Evolutionary conservation across 2,797 vertebrate species (phyloP), one percentile per base, ranked within the genome.

Genomic region (Galaxias olidus): DNA sequence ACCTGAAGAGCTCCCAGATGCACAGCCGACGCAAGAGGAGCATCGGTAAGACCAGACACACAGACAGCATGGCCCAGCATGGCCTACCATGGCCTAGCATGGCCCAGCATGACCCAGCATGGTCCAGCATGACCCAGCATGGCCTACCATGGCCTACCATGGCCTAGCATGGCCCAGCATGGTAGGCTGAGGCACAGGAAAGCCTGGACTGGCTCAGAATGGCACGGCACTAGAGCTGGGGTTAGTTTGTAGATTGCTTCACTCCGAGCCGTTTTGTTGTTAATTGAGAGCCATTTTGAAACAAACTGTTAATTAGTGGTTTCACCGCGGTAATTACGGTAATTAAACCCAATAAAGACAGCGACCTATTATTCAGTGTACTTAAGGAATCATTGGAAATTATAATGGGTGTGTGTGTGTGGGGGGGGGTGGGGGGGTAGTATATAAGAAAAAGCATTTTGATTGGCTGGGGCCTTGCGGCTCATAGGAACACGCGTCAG

Each of bases 1-100:
- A 94, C 52, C 93, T 96, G 87, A 96, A 94, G 87, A 93, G 84
- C 79, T 94, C 92, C 9, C 94, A 93, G 84, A 89, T 95, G 54
- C 89, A 95, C 80, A 93, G 93, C 80, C 93, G 96, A 80, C 96
- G 94, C 85, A 95, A 90, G 86, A 88, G 96, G 86, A 98, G 96
- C 78, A 90, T 98, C 1, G 96, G 96, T 98, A 90, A 94, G 94
- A n/a, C 61, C 4, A 17, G 61, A 63, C 30, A 30, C 57, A 44
- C 6, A 15, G 52, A 8, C 30, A n/a, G n/a, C n/a, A 19, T 1
- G 7, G 3, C 14, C 14, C 10, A 8, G n/a, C 40, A 13, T n/a
- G 11, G 43, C 59, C 17, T 4, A 12, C 4, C n/a, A 7, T 8
- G 1, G 0, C 17, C 9, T 15, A 13, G 46, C 48, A 12, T 62